Evolutionary conservation across 2,888 invertebrate species (phyloP), one percentile per base, ranked within the genome.

Genomic region (Hylaea fasciaria): DNA sequence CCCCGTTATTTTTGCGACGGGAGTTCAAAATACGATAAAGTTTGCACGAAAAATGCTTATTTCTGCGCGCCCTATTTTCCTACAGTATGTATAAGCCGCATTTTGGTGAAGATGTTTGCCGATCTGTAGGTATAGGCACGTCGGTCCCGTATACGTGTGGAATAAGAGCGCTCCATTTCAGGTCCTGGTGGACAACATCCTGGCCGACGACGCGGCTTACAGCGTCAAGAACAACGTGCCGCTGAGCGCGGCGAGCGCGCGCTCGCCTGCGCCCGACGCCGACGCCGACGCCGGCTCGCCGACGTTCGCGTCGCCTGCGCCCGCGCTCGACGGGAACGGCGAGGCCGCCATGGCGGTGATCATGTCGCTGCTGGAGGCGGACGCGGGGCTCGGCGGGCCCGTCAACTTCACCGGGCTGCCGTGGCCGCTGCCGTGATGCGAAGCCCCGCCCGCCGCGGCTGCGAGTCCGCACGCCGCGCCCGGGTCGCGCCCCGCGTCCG

Each of bases 341-440:
- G 97, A 97, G 80, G 97, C 97, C 2, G 96, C 97, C 5, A 97
- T 97, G 97, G 97, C 97, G 0, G 97, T 97, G 69, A 97, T 97
- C 72, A 97, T 97, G 97, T 97, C 96, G 81, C 93, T 97, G 22
- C 87, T 97, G 45, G 97, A 97, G 83, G 97, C 97, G 0, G 97
- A 97, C 81, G 97, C 97, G 0, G 97, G 97, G 0, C 93, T 97
- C 32, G 97, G 97, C 3, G 97, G 97, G 0, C 97, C 97, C 0
- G 96, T 97, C 39, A 97, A 97, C 89, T 96, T 97, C 86, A 95
- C 96, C 9, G 96, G 96, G 32, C 86, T 97, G 17, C 97, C 97
- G 0, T 97, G 97, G 97, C 97, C 97, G 0, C 89, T 97, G 52
- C 96, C 96, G 16, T 96, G 81, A 86, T 12, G 0, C 8, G 2